These are phyloP conservation scores for Balearica regulorum DNA, from an alignment of 2,797 vertebrate genomes.

Conservation along the genomic window DNA sequence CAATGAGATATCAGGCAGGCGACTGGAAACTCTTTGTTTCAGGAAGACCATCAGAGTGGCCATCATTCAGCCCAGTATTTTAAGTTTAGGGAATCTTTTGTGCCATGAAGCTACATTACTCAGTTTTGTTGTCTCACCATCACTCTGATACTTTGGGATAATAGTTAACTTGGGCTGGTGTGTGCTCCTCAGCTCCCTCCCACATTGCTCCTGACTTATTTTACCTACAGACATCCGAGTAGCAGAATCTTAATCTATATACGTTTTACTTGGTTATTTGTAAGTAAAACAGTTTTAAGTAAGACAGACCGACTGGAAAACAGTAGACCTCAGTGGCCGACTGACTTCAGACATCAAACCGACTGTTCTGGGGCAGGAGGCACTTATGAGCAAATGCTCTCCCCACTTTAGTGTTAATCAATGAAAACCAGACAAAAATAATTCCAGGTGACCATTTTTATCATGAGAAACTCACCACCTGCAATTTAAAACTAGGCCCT, in stretches of 20 bases:
- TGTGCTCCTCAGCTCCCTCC: neutral
- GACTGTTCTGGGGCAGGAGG: neutral
- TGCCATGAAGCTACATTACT: neutral
- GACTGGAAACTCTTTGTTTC: neutral
- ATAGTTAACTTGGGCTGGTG: neutral
- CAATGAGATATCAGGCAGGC: neutral
- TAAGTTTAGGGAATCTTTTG: neutral
- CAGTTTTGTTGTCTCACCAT: neutral
- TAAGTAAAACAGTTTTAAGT: neutral
- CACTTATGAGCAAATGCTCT: neutral
- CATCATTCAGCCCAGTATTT: neutral
- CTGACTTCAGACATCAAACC: neutral
- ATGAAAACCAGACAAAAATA: neutral
- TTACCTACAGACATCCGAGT: neutral
- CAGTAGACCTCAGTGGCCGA: neutral
- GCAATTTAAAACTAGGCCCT: neutral
- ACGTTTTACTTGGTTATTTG: neutral
- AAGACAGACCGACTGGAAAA: neutral
- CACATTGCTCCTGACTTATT: neutral
- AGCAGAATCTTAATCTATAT: neutral
- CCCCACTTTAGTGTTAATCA: neutral
- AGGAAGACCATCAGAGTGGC: neutral
- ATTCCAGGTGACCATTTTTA: neutral
- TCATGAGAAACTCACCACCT: neutral
- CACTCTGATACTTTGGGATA: neutral